A percentile compares a stretch with the other conserved stretches of the same genome.
Evolutionary conservation across 2,888 invertebrate genomes (phyloP).

Genomic region (Metacarcinus magister): DNA sequence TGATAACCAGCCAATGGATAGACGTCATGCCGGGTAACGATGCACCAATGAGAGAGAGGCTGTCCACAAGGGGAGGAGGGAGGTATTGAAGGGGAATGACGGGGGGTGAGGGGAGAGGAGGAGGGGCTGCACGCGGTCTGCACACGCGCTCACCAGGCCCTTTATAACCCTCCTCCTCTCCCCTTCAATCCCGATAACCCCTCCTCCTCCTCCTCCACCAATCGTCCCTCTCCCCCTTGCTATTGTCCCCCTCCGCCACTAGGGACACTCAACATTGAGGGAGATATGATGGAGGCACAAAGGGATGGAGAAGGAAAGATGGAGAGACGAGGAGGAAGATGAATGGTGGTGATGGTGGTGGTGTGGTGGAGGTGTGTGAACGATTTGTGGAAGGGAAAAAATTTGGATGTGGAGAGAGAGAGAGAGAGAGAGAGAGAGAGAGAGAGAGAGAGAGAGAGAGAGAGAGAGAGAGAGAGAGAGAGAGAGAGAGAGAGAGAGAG

Average conservation of each 20-base stretch:
- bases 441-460: constrained; percentile 62
- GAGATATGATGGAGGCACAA: constrained; percentile 38
- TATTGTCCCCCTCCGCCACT: background rate
- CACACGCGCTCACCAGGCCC: constrained; percentile 16
- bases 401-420: background rate
- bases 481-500: too few species aligned
- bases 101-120: background rate
- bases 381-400: background rate
- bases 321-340: background rate
- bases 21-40: background rate
- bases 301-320: background rate
- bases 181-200: background rate
- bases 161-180: background rate
- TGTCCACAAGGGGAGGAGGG: background rate
- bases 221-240: background rate
- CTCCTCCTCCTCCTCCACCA: background rate
- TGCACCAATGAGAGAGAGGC: constrained; percentile 30
- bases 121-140: constrained; percentile 2
- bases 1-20: background rate
- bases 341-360: background rate
- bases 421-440: constrained; percentile 57
- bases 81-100: background rate
- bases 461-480: background rate
- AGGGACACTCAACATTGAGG: constrained; percentile 14
- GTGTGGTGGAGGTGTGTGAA: background rate